Evolutionary conservation across 2,888 invertebrate species (phyloP), one percentile per base, ranked within the genome.

Genomic region (Noctua fimbriata): DNA sequence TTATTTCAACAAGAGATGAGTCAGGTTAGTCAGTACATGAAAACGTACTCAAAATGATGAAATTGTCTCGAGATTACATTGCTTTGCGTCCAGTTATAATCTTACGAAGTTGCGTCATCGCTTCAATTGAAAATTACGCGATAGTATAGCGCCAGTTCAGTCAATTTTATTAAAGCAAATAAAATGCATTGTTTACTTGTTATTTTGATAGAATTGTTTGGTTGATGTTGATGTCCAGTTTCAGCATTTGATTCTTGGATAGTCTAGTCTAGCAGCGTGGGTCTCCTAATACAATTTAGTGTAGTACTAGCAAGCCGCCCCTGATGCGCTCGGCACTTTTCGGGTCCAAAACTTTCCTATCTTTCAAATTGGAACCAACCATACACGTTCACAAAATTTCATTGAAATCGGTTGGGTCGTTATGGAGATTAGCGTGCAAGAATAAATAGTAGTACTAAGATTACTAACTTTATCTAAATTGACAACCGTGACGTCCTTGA

Each of bases 1-100:
- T 78, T 84, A 21, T 78, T 49, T 67, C 32, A 66, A 81, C 24
- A 84, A 52, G 32, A 71, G 49, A 84, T 81, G 85, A 60, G 28
- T 67, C 79, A 70, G 16, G 16, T 32, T 47, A 60, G 5, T 55
- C 55, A 55, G 24, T 21, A 28, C n/a, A 44, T 52, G 84, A 12
- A 71, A 73, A 58, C 16, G n/a, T 47, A 65, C 32, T 69, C 21
- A 44, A 69, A 60, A 65, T 70, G n/a, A 6, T 73, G 60, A 69
- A 63, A 69, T 73, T 69, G 32, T 44, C 44, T 49, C 1, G 16
- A 80, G 81, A 85, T 78, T 44, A 66, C 10, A 52, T 58, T 70
- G 58, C 18, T 52, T 73, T 36, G 44, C 58, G 49, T 44, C 28
- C 44, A 73, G 18, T 73, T 12, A 60, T 58, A 65, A 81, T 73